Percentiles rank a stretch among this genome's conserved stretches.
Conservation (phyloP, 2,797 vertebrate genomes). For the Molossus molossus region DNA sequence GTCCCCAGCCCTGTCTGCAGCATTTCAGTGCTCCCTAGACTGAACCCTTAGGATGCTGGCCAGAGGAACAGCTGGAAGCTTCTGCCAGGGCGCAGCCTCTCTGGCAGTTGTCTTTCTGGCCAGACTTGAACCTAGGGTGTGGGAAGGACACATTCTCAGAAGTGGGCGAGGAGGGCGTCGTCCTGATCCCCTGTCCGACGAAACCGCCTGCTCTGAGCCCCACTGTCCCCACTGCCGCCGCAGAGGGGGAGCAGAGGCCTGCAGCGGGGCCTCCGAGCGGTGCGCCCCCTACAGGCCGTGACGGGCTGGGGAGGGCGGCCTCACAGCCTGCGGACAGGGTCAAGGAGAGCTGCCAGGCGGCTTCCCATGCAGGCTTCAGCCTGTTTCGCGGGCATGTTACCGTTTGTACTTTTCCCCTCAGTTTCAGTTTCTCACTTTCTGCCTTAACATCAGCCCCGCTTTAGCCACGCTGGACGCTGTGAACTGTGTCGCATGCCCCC, state of each 20-base stretch:
- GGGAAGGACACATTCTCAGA: background rate
- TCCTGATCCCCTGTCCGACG: background rate
- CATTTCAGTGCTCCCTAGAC: background rate
- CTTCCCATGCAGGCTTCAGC: background rate
- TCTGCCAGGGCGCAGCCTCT: background rate
- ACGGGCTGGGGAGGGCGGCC: background rate
- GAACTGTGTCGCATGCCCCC: background rate
- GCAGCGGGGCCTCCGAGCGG: too few species aligned
- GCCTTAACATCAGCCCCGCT: background rate
- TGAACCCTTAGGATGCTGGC: background rate
- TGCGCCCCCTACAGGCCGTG: too few species aligned
- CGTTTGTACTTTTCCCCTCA: background rate
- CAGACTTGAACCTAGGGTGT: background rate
- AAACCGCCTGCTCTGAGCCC: conserved; percentile 9
- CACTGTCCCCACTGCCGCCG: background rate
- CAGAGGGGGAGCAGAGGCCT: background rate
- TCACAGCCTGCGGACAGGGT: background rate
- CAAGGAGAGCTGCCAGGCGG: background rate
- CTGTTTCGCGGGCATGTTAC: background rate
- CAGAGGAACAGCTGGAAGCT: background rate
- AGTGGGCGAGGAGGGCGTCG: background rate
- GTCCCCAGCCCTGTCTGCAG: background rate
- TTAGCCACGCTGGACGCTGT: background rate
- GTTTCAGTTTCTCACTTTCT: background rate
- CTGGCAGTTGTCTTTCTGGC: background rate